Evolutionary conservation across 92 coral and sea anemone species (phyloP).

Genomic region (Epizoanthus ramosus): DNA sequence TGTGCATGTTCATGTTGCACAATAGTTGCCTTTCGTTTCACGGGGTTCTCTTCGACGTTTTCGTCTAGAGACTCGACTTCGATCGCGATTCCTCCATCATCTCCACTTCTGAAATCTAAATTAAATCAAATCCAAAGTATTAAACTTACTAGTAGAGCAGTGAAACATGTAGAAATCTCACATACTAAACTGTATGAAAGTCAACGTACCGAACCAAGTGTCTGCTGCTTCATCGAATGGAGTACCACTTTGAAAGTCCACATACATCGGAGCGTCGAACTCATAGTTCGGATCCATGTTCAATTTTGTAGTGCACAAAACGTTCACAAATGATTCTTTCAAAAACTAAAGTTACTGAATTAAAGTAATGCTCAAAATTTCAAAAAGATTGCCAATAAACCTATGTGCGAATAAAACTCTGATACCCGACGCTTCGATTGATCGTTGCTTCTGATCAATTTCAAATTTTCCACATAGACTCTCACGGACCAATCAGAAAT

Average conservation of each 20-base stretch:
- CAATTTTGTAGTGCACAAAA: neutral
- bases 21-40: neutral
- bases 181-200: neutral
- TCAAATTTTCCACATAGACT: conserved; percentile 59
- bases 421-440: conserved; percentile 13
- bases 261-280: conserved; percentile 97
- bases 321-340: neutral
- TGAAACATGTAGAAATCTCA: neutral
- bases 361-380: neutral
- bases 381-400: conserved; percentile 5
- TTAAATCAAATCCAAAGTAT: neutral
- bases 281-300: conserved; percentile 82
- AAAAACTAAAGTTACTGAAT: conserved; percentile 1
- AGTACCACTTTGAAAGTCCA: conserved; percentile 61
- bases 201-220: conserved; percentile 92
- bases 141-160: neutral
- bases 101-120: conserved; percentile 73
- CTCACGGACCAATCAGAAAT: conserved; percentile 61
- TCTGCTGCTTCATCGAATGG: conserved; percentile 62
- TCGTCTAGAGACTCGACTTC: conserved; percentile 48
- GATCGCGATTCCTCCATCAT: conserved; percentile 72
- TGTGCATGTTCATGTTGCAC: neutral
- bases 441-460: conserved; percentile 58
- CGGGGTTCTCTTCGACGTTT: neutral
- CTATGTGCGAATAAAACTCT: neutral